Evolutionary conservation across 2,113 vertebrate genomes (phyloP).

Genomic region (Emydura subglobosa): DNA sequence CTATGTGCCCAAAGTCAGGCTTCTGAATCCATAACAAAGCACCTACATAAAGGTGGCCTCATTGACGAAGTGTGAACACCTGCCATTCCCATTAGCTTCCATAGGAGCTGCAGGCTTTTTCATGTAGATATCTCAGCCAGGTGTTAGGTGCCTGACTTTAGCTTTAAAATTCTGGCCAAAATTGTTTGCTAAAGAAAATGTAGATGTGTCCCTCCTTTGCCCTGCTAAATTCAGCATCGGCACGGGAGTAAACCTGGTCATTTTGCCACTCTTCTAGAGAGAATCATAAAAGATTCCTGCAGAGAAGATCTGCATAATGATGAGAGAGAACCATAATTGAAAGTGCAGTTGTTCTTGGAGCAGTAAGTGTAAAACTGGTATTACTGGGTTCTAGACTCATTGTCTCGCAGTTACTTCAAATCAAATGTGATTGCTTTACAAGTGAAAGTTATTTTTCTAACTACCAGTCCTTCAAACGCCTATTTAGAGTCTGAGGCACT

Average conservation of each 20-base stretch:
- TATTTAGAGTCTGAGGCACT: not conserved
- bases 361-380: not conserved
- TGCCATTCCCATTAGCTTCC: not conserved
- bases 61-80: not conserved
- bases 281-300: not conserved
- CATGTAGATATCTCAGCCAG: conserved; percentile 32
- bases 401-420: not conserved
- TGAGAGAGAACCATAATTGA: rapidly evolving
- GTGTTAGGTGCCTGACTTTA: conserved; percentile 22
- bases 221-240: not conserved
- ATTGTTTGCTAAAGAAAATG: rapidly evolving
- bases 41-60: not conserved
- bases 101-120: not conserved
- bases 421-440: not conserved
- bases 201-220: not conserved
- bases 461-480: not conserved
- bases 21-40: not conserved
- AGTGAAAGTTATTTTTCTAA: not conserved
- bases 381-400: not conserved
- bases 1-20: not conserved
- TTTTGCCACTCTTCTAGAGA: not conserved
- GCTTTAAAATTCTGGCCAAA: not conserved
- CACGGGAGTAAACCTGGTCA: not conserved
- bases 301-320: not conserved
- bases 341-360: not conserved